These are phyloP conservation scores for Papilio xuthus DNA, from an alignment of 1,140 invertebrate genomes.

Conservation along the genomic window DNA sequence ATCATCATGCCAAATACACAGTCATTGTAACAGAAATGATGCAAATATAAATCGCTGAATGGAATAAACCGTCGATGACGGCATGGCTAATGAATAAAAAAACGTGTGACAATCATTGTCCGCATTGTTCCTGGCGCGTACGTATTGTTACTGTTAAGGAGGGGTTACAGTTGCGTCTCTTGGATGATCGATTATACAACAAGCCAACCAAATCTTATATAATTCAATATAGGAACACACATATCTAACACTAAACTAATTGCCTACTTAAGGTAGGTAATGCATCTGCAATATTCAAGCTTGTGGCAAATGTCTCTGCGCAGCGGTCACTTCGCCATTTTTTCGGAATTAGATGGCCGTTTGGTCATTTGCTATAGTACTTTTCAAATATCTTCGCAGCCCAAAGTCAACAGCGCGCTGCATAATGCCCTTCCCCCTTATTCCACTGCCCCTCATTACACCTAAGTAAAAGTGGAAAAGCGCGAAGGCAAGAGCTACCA, in stretches of 20 bases:
- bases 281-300: neutral
- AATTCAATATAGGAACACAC: neutral
- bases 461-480: too few species aligned
- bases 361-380: too few species aligned
- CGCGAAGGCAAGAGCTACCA: too few species aligned
- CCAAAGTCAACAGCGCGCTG: too few species aligned
- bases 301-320: too few species aligned
- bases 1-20: neutral
- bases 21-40: neutral
- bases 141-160: neutral
- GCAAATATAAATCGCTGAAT: constrained; percentile 1
- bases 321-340: too few species aligned
- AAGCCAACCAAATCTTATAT: neutral
- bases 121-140: neutral
- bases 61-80: constrained; percentile 10
- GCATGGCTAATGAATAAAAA: constrained; percentile 5
- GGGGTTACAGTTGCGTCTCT: neutral
- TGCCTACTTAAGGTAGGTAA: neutral
- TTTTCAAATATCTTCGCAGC: too few species aligned
- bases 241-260: neutral
- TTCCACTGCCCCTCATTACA: too few species aligned
- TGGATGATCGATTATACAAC: neutral
- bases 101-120: constrained; percentile 9
- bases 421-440: too few species aligned
- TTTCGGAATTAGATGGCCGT: too few species aligned